Conservation (phyloP, 2,113 vertebrate species). For the Stictonetta naevosa region DNA sequence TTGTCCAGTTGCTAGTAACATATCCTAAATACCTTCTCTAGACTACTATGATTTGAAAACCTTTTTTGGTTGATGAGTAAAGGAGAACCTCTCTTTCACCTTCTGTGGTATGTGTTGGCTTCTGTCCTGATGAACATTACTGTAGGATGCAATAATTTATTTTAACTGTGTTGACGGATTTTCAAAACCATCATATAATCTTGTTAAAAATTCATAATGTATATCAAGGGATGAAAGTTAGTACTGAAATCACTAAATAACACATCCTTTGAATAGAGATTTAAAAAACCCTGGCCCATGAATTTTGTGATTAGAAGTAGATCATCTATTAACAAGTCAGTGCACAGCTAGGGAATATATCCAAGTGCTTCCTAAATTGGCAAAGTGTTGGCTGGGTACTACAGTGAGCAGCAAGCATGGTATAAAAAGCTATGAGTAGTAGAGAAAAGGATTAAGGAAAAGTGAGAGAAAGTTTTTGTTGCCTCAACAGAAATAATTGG, state of each 20-base stretch:
- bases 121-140: constrained; percentile 11
- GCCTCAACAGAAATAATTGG: constrained; percentile 36
- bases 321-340: constrained; percentile 28
- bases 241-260: constrained; percentile 36
- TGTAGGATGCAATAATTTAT: constrained; percentile 35
- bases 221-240: neutral
- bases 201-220: neutral
- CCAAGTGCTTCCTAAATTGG: constrained; percentile 46
- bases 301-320: constrained; percentile 39
- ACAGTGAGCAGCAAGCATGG: neutral
- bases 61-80: constrained; percentile 57
- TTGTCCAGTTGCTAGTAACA: neutral
- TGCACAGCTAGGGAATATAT: neutral
- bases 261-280: neutral
- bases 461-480: constrained; percentile 20
- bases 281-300: neutral
- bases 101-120: constrained; percentile 42
- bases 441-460: constrained; percentile 19
- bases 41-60: neutral
- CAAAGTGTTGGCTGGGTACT: neutral
- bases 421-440: constrained; percentile 18
- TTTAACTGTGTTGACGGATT: constrained; percentile 23
- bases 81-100: neutral
- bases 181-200: neutral
- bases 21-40: neutral